Conservation (phyloP, 2,113 vertebrate genomes). For the Lipophrys pholis region DNA sequence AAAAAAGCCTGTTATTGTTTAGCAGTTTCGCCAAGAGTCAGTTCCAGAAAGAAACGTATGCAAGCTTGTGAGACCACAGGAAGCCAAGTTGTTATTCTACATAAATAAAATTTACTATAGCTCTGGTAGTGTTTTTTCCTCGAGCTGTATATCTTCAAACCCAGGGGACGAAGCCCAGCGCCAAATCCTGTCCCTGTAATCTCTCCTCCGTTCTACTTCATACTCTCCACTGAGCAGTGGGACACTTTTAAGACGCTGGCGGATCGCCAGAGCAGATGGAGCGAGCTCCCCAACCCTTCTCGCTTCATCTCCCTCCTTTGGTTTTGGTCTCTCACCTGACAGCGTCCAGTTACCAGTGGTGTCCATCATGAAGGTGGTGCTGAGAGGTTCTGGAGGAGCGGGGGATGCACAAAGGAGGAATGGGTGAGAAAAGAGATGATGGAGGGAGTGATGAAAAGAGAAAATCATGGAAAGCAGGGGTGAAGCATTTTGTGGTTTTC, state of each 20-base stretch:
- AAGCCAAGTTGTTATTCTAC: slow-evolving; percentile 67
- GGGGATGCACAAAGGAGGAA: slow-evolving; percentile 72
- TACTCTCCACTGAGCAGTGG: slow-evolving; percentile 38
- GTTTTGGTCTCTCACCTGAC: slow-evolving; percentile 76
- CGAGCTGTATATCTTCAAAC: slow-evolving; percentile 64
- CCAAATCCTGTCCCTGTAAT: slow-evolving; percentile 46
- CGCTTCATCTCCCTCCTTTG: neutral
- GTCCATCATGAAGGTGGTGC: slow-evolving; percentile 62
- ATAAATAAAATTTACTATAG: slow-evolving; percentile 54
- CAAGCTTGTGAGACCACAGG: slow-evolving; percentile 62
- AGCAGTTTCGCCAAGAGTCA: slow-evolving; percentile 40
- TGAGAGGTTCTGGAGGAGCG: slow-evolving; percentile 73
- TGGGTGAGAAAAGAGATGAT: slow-evolving; percentile 50
- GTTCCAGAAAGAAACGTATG: slow-evolving; percentile 57
- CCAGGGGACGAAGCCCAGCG: slow-evolving; percentile 42
- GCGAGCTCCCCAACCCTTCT: slow-evolving; percentile 8
- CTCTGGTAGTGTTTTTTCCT: slow-evolving; percentile 58
- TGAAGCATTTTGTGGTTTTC: slow-evolving; percentile 9
- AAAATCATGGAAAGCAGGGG: slow-evolving; percentile 23
- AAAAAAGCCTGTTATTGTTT: slow-evolving; percentile 64
- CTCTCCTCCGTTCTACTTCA: slow-evolving; percentile 43
- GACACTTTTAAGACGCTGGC: slow-evolving; percentile 59
- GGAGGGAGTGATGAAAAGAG: slow-evolving; percentile 32
- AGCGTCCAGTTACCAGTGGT: slow-evolving; percentile 77
- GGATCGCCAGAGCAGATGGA: slow-evolving; percentile 30